Conservation (phyloP, 1,140 invertebrate genomes). For the Stegodyphus mimosarum region DNA sequence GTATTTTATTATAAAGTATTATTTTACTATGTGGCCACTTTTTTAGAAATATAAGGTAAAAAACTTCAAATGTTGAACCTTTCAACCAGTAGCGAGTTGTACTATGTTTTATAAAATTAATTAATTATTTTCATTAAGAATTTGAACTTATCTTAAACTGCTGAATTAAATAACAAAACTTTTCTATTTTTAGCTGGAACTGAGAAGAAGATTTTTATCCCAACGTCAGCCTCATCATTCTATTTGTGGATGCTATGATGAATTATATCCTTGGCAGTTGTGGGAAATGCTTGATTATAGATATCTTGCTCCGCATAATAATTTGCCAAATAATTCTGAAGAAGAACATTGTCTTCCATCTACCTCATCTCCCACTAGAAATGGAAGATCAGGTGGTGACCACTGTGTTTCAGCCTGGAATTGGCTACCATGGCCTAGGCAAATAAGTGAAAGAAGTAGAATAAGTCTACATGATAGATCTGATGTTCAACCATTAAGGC, state of each 20-base stretch:
- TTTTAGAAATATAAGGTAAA: no score
- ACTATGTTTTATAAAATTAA: no score
- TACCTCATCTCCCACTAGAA: not conserved
- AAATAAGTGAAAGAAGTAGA: not conserved
- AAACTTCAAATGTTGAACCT: no score
- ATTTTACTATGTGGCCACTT: no score
- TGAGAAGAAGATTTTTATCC: slow-evolving; percentile 81
- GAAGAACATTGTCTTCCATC: not conserved
- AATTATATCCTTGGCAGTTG: slow-evolving; percentile 69
- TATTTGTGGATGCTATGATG: slow-evolving; percentile 80
- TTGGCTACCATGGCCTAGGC: slow-evolving; percentile 61
- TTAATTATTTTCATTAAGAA: no score
- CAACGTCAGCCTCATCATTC: slow-evolving; percentile 58
- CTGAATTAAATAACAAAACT: not conserved
- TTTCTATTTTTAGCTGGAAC: slow-evolving; percentile 72
- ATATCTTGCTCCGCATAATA: slow-evolving; percentile 7
- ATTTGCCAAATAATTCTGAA: slow-evolving; percentile 1
- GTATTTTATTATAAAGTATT: no score
- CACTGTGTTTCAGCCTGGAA: slow-evolving; percentile 54
- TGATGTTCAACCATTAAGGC: not conserved
- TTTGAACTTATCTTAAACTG: not conserved
- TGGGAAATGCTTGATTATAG: slow-evolving; percentile 68
- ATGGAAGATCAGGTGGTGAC: not conserved
- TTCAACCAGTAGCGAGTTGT: no score
- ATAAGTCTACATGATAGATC: not conserved